phyloP scores from a whole-genome alignment of 2,113 vertebrate species.

The Pygoscelis antarcticus region DNA sequence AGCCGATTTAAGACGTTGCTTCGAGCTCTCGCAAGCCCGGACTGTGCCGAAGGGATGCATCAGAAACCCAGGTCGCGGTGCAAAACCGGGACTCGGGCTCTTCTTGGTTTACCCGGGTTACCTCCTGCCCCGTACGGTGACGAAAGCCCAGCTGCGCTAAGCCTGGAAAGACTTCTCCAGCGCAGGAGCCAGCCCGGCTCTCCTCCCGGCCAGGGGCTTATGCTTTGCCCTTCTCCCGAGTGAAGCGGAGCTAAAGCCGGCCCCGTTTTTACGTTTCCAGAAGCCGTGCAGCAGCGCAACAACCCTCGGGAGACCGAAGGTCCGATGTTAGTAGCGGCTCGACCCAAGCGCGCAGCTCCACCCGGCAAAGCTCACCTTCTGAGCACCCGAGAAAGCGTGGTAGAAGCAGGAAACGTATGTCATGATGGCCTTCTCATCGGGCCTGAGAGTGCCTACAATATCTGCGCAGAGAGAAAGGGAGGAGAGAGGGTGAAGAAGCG shows the following conservation, averaged over 20 bases:
- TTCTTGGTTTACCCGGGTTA: not conserved
- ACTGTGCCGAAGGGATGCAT: not conserved
- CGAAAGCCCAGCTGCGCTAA: not conserved
- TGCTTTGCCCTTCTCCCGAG: not conserved
- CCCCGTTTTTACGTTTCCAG: not conserved
- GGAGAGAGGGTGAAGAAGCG: slow-evolving; percentile 49
- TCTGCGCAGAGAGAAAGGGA: slow-evolving; percentile 80
- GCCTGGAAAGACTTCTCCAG: not conserved
- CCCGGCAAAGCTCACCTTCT: slow-evolving; percentile 85
- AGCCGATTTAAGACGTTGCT: not conserved
- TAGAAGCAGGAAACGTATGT: slow-evolving; percentile 99
- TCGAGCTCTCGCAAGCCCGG: not conserved
- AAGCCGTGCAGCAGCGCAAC: not conserved
- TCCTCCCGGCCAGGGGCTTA: rapidly evolving
- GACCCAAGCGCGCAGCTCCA: not conserved
- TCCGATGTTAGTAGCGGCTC: not conserved
- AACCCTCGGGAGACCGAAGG: not conserved
- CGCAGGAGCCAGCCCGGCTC: not conserved
- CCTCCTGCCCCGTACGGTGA: not conserved
- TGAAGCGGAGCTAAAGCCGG: not conserved
- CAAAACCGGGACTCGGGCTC: not conserved
- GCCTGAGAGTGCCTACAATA: slow-evolving; percentile 95
- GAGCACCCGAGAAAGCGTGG: slow-evolving; percentile 97
- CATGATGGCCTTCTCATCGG: slow-evolving; percentile 99
- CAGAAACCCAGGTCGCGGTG: no score